These are phyloP conservation scores for Torymus texanus DNA, from an alignment of 2,888 invertebrate genomes.

Conservation along the genomic window DNA sequence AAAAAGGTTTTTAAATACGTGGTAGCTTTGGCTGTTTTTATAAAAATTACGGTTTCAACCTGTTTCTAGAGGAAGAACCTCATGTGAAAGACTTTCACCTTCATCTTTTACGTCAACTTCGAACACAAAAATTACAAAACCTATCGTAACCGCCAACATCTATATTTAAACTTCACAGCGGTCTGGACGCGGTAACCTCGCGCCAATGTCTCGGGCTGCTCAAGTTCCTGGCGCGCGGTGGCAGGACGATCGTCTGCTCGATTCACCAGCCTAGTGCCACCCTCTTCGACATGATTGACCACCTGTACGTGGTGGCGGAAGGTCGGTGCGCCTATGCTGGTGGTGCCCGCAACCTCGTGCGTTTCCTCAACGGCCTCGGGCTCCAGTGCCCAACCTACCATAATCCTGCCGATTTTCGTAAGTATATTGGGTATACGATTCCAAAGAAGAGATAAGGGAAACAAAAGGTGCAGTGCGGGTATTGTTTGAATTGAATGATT, in stretches of 20 bases:
- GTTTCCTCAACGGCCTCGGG: conserved; percentile 83
- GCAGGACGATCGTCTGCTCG: conserved; percentile 90
- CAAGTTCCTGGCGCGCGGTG: conserved; percentile 87
- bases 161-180: conserved; percentile 76
- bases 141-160: too few species aligned
- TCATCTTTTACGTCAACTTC: too few species aligned
- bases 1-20: too few species aligned
- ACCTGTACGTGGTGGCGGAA: conserved; percentile 87
- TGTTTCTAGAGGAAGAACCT: too few species aligned
- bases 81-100: too few species aligned
- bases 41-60: too few species aligned
- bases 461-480: too few species aligned
- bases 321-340: conserved; percentile 90
- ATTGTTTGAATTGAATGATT: too few species aligned
- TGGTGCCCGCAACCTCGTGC: conserved; percentile 83
- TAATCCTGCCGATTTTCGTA: conserved; percentile 93
- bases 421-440: conserved; percentile 69
- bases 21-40: too few species aligned
- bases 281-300: conserved; percentile 91
- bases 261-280: conserved; percentile 95
- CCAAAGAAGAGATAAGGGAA: too few species aligned
- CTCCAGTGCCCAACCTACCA: conserved; percentile 90
- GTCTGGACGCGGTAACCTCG: conserved; percentile 87
- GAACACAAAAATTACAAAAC: too few species aligned
- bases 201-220: conserved; percentile 88